A percentile compares a stretch with the other conserved stretches of the same genome.
Conservation (phyloP, 2,888 invertebrate genomes). For the Iselma pallidipennis region DNA sequence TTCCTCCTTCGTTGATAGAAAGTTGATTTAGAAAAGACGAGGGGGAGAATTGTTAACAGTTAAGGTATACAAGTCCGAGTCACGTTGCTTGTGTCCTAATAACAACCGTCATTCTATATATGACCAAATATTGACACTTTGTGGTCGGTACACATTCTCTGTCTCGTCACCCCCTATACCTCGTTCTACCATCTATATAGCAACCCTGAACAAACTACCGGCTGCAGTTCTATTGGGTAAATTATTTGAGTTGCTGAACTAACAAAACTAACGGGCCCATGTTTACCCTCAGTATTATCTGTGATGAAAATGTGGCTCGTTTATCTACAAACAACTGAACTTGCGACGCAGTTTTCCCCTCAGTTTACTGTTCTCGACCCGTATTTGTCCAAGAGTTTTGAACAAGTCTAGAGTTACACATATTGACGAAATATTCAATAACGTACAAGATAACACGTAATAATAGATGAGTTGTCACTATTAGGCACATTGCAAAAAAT, state of each 20-base stretch:
- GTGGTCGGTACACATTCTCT: conserved; percentile 51
- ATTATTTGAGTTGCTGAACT: conserved; percentile 59
- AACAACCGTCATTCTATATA: conserved; percentile 52
- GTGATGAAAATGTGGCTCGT: conserved; percentile 56
- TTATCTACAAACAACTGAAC: conserved; percentile 49
- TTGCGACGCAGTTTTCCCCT: conserved; percentile 22
- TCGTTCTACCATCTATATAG: conserved; percentile 25
- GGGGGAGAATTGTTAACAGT: background rate
- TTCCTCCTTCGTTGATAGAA: background rate
- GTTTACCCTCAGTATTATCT: conserved; percentile 56
- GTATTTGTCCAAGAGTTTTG: background rate
- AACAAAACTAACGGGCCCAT: conserved; percentile 56
- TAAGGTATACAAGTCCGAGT: conserved; percentile 26
- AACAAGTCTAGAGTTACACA: background rate
- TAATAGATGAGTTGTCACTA: background rate
- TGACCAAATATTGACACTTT: conserved; percentile 54
- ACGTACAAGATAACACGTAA: background rate
- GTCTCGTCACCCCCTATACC: conserved; percentile 37
- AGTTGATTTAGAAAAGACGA: background rate
- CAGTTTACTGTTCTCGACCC: background rate
- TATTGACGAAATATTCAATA: background rate
- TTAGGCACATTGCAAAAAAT: no score
- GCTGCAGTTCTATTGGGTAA: conserved; percentile 56
- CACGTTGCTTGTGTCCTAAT: conserved; percentile 46
- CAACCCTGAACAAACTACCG: conserved; percentile 53